Evolutionary conservation across 2,797 vertebrate species (phyloP).

Genomic region (Chiroxiphia lanceolata): DNA sequence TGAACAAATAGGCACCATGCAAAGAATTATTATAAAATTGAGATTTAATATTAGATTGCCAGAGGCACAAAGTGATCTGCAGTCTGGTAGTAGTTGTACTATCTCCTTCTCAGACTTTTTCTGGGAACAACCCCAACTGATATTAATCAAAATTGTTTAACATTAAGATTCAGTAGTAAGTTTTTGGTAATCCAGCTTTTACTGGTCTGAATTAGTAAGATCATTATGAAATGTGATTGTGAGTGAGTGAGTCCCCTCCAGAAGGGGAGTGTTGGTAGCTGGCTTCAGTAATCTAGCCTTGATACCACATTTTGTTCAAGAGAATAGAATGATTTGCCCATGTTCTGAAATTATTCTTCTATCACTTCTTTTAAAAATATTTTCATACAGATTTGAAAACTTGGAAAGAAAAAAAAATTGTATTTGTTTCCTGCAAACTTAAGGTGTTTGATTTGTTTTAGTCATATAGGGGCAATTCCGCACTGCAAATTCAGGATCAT

Average conservation of each 20-base stretch:
- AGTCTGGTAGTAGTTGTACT: background rate
- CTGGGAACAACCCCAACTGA: background rate
- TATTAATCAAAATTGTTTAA: background rate
- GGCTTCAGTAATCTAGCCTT: background rate
- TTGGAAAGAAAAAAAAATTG: background rate
- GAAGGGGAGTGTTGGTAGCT: background rate
- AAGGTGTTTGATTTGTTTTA: background rate
- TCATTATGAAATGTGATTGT: background rate
- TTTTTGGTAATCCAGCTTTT: background rate
- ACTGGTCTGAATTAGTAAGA: background rate
- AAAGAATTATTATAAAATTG: background rate
- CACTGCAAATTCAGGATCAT: background rate
- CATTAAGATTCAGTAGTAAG: background rate
- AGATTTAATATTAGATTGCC: background rate
- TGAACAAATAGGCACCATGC: background rate
- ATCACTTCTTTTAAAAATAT: background rate
- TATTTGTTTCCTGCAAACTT: background rate
- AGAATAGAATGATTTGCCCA: background rate
- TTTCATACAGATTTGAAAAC: background rate
- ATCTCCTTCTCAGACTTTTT: background rate
- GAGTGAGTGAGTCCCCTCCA: background rate
- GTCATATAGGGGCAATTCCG: background rate
- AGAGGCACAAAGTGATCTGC: background rate
- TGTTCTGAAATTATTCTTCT: background rate
- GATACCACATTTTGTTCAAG: background rate